Base-by-base conservation (phyloP, 2,797 vertebrate genomes). In the Sebastes nivosus region DNA sequence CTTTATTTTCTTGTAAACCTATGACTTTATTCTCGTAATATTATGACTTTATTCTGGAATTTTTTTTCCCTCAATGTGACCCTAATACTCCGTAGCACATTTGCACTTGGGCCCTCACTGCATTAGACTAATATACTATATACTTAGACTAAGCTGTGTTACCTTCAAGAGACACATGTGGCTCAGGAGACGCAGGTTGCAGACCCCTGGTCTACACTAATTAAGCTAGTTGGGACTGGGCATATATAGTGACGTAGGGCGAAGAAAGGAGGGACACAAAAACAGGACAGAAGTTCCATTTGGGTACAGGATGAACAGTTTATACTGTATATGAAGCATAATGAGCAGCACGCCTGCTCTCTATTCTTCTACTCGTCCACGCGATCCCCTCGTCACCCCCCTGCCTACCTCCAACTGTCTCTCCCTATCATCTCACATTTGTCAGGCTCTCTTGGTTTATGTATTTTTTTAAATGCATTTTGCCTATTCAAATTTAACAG, bases 401-500 rank as follows among this genome's bases (percentile, higher is more conserved):
- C 27, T 50, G 2, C 64, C 38, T 14, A 65, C 71, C 52, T 61
- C 67, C 27, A 32, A 34, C 59, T 22, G 69, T 67, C 79, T 61
- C 54, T n/a, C 65, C 22, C 63, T 76, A 77, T 84, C 85, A 79
- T 77, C 75, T 87, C 84, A 64, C 89, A 92, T 93, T 91, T 91
- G 90, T 93, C 90, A 93, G 86, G 91, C 92, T 85, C 80, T 88
- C 81, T 87, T 92, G 89, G 86, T 92, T 94, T 92, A 90, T 93
- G 86, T 92, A 70, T 93, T 92, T 92, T 92, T 92, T 93, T 92
- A 88, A 90, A 93, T 88, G 90, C 89, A 87, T 93, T 92, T 87
- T 18, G 77, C 72, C 85, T 79, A 91, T 93, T 93, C 85, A 92
- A 77, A 94, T 93, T 91, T 92, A 94, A 94, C 93, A 89, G 88